phyloP scores from a whole-genome alignment of 1,140 invertebrate genomes.

The Penaeus japonicus region DNA sequence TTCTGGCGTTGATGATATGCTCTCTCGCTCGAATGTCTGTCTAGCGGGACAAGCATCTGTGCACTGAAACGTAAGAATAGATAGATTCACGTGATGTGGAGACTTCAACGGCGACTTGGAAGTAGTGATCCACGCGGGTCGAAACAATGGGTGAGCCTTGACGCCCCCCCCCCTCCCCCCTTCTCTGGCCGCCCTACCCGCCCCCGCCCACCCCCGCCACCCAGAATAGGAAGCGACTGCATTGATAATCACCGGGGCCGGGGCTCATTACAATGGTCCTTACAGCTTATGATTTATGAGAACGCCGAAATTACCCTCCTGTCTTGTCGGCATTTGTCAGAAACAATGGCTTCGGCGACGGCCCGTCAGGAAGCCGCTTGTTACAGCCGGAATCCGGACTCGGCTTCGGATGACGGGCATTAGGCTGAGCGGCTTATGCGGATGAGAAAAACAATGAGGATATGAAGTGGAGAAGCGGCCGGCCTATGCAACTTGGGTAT shows the following conservation, averaged over 20 bases:
- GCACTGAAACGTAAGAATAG: no score
- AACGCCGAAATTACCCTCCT: slow-evolving; percentile 35
- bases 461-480: no score
- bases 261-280: slow-evolving; percentile 34
- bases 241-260: slow-evolving; percentile 23
- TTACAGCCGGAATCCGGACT: neutral
- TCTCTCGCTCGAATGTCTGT: no score
- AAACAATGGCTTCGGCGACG: slow-evolving; percentile 28
- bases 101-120: no score
- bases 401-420: slow-evolving; percentile 9
- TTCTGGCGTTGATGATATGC: no score
- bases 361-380: slow-evolving; percentile 29
- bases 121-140: no score
- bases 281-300: slow-evolving; percentile 33
- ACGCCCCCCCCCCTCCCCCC: no score
- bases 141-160: no score
- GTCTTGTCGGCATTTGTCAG: slow-evolving; percentile 33
- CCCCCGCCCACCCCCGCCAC: neutral
- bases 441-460: neutral
- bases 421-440: neutral
- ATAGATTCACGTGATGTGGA: no score
- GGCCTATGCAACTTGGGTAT: no score
- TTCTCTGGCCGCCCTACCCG: no score
- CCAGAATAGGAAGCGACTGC: slow-evolving; percentile 21
- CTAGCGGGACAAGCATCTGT: no score